Base-by-base conservation (phyloP, 1,140 invertebrate species). In the Sesamia nonagrioides region DNA sequence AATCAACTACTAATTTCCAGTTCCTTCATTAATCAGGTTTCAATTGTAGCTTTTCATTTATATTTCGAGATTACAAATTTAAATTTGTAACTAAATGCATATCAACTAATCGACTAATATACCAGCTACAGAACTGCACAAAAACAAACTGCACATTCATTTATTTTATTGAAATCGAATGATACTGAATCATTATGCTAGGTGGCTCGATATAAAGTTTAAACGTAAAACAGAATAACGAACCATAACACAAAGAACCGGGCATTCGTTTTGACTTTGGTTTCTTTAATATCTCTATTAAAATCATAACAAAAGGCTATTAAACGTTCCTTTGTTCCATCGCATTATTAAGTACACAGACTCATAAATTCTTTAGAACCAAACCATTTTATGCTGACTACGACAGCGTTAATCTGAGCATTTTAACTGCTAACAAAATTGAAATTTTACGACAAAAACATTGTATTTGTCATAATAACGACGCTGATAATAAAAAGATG, bases 401-500 rank as follows among this genome's bases (percentile, higher is more conserved):
- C 17, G 42, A 50, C 42, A 33, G 66, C 66, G 66, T 69, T 69
- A 69, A 69, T 69, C 66, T 33, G 42, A 45, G 21, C 18, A 11
- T 45, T 69, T 69, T 69, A 69, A 69, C 66, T 69, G 66, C 66
- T 33, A 50, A 69, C 66, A 69, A 69, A 69, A 69, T 66, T 66
- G 61, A 66, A 66, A 66, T 48, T 68, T 69, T 50, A 69, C 66
- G 66, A 69, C 18, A 50, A 69, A 69, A 69, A 69, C 66, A 69
- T 69, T 69, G 66, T 69, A 69, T 69, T 45, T 33, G 66, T 69
- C 66, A 69, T 69, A 48, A 69, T 50, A 50, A 17, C 15, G 6
- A 15, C 42, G 66, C 17, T 48, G 18, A 50, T 69, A 18, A 18
- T 66, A n/a, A 69, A 27, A 69, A 69, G 40, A 48, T 69, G 66